These are phyloP conservation scores for Diorhabda elongata DNA, from an alignment of 1,140 invertebrate species.

Conservation along the genomic window DNA sequence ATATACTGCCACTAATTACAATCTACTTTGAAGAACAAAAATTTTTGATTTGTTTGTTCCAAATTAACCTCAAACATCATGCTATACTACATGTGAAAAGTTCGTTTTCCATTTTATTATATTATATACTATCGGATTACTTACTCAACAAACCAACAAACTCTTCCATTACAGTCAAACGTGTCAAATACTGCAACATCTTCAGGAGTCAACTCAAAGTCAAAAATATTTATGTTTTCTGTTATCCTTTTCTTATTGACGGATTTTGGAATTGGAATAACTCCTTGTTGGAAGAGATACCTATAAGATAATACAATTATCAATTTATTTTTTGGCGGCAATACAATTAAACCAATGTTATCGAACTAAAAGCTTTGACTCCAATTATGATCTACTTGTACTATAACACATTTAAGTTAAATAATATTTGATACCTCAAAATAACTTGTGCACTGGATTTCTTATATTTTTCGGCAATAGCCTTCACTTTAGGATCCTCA, in stretches of 20 bases:
- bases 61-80: too few species aligned
- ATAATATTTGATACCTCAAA: constrained; percentile 41
- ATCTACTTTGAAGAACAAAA: too few species aligned
- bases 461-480: constrained; percentile 34
- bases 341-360: too few species aligned
- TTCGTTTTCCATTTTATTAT: too few species aligned
- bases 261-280: constrained; percentile 38
- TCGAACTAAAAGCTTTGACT: too few species aligned
- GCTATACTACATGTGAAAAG: too few species aligned
- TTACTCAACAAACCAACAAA: constrained; percentile 39
- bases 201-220: constrained; percentile 32
- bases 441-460: constrained; percentile 38
- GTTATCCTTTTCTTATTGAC: constrained; percentile 33
- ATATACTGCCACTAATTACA: too few species aligned
- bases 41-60: too few species aligned
- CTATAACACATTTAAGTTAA: too few species aligned
- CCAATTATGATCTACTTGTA: too few species aligned
- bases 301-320: constrained; percentile 28
- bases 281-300: constrained; percentile 32
- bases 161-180: constrained; percentile 38
- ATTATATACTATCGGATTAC: constrained; percentile 7
- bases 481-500: constrained; percentile 58
- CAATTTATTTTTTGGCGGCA: too few species aligned
- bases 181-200: constrained; percentile 34
- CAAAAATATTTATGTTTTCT: constrained; percentile 37